Evolutionary conservation across 2,888 invertebrate genomes (phyloP).

Genomic region (Hanleya hanleyi): DNA sequence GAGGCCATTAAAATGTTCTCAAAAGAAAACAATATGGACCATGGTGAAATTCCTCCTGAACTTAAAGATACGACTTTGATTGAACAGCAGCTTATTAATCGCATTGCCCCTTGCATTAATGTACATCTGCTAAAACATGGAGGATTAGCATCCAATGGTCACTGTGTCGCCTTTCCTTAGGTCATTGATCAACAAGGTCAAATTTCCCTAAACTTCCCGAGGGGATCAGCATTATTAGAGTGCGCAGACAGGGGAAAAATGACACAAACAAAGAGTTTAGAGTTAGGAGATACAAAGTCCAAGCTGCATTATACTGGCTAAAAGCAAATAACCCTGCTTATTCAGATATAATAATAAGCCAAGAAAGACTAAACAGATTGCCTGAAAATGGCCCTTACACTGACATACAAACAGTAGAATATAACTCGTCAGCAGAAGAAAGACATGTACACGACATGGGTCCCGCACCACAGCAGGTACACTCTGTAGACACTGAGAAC

Average conservation of each 20-base stretch:
- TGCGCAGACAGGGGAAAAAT: conserved; percentile 33
- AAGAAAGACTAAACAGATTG: no score
- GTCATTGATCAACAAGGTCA: conserved; percentile 4
- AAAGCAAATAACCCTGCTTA: no score
- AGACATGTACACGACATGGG: conserved; percentile 23
- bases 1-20: conserved; percentile 39
- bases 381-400: conserved; percentile 19
- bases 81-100: conserved; percentile 17
- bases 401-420: conserved; percentile 19
- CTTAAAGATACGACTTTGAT: neutral
- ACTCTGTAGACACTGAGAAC: conserved; percentile 21
- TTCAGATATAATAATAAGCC: no score
- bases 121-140: conserved; percentile 20
- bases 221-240: conserved; percentile 29
- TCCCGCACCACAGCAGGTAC: conserved; percentile 24
- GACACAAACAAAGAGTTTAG: conserved; percentile 33
- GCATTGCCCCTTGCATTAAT: conserved; percentile 13
- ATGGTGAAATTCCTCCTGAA: no score
- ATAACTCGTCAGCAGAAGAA: conserved; percentile 2
- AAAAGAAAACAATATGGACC: conserved; percentile 30
- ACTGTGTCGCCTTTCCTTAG: conserved; percentile 19
- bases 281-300: conserved; percentile 27
- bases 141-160: conserved; percentile 15
- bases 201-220: no score
- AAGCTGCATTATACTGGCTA: no score